Conservation (phyloP, 2,113 vertebrate genomes). For the Planiliza haematocheilus region DNA sequence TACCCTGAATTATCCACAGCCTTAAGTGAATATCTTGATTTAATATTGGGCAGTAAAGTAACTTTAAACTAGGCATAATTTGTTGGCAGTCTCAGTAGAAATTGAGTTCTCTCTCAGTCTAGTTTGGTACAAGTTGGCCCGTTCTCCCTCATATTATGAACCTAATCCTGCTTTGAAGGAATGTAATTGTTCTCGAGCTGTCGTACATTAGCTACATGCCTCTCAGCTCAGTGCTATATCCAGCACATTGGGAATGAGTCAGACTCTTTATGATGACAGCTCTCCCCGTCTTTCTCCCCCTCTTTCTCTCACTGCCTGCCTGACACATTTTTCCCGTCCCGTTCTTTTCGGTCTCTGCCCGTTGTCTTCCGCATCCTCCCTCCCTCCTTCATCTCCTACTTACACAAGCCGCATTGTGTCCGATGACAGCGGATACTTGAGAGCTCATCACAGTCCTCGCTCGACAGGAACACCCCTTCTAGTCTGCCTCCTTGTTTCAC, state of each 20-base stretch:
- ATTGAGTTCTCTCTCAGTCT: constrained; percentile 17
- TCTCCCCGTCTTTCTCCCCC: constrained; percentile 54
- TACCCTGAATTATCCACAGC: background rate
- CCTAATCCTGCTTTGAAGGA: constrained; percentile 70
- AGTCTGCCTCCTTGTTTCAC: constrained; percentile 60
- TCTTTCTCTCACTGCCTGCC: constrained; percentile 44
- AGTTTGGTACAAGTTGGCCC: constrained; percentile 13
- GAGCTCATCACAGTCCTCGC: constrained; percentile 50
- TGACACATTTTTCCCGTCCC: constrained; percentile 47
- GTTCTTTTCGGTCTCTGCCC: constrained; percentile 39
- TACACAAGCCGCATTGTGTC: constrained; percentile 61
- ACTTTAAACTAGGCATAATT: constrained; percentile 2
- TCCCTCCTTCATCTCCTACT: constrained; percentile 39
- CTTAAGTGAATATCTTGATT: constrained; percentile 5
- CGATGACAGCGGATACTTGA: constrained; percentile 55
- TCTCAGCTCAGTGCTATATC: constrained; percentile 74
- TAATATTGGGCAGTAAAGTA: background rate
- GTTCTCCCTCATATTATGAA: constrained; percentile 48
- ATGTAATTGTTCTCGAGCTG: constrained; percentile 75
- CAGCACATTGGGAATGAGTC: constrained; percentile 75
- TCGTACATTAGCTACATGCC: constrained; percentile 71
- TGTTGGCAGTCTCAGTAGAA: constrained; percentile 21
- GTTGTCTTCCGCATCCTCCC: constrained; percentile 38
- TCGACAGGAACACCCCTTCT: constrained; percentile 61
- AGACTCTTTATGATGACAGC: constrained; percentile 72